Conservation (phyloP, 2,888 invertebrate genomes). For the Agrilus mali region DNA sequence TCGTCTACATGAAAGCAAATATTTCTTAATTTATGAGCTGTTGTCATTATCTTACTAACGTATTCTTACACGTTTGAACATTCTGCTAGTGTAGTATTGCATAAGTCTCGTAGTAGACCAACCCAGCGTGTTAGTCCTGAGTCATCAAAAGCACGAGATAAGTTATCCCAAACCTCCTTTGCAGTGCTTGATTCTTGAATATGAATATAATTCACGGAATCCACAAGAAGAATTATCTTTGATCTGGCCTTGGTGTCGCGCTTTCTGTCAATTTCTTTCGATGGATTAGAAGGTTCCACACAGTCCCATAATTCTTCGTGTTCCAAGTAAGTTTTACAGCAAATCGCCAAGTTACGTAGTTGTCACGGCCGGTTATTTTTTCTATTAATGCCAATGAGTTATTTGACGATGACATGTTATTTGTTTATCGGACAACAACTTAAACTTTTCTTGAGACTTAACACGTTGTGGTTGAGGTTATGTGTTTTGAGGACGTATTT, state of each 20-base stretch:
- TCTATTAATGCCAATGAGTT: too few relatives aligned
- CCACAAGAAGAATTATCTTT: slow-evolving; percentile 17
- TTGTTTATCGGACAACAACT: neutral
- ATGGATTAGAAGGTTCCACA: neutral
- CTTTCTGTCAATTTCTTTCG: neutral
- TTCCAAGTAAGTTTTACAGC: too few relatives aligned
- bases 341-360: too few relatives aligned
- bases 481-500: too few relatives aligned
- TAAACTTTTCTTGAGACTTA: neutral
- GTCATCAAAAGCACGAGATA: slow-evolving; percentile 19
- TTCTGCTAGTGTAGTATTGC: slow-evolving; percentile 16
- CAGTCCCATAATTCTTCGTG: too few relatives aligned
- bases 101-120: slow-evolving; percentile 16
- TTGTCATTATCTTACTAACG: slow-evolving; percentile 18
- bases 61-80: slow-evolving; percentile 19
- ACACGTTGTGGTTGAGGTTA: too few relatives aligned
- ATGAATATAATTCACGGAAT: slow-evolving; percentile 18
- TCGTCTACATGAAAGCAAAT: slow-evolving; percentile 18
- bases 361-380: too few relatives aligned
- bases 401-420: neutral
- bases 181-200: slow-evolving; percentile 15
- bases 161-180: slow-evolving; percentile 19
- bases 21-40: slow-evolving; percentile 18
- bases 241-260: slow-evolving; percentile 10
- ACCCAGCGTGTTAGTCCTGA: slow-evolving; percentile 20